These are phyloP conservation scores for Sebastiscus tertius DNA, from an alignment of 2,797 vertebrate species.

Conservation along the genomic window DNA sequence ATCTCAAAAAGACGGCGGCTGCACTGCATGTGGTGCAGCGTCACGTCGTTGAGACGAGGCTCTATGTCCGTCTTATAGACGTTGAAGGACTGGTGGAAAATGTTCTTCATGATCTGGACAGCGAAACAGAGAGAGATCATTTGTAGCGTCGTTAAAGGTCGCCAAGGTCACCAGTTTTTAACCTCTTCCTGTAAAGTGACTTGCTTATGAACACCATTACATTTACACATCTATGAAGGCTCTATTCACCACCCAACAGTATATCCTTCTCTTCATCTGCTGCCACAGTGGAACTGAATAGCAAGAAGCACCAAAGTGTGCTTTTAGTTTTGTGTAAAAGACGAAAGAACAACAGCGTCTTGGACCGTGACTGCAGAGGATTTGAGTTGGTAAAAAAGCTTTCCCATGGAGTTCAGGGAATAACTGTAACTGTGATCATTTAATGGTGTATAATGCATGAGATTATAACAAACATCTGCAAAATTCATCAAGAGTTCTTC, in stretches of 20 bases:
- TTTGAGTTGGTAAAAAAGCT: background rate
- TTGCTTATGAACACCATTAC: background rate
- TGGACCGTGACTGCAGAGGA: background rate
- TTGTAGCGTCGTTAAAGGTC: background rate
- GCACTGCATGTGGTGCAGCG: slow-evolving; percentile 81
- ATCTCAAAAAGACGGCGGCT: slow-evolving; percentile 86
- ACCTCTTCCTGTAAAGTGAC: background rate
- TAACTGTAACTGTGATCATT: background rate
- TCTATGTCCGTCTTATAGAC: slow-evolving; percentile 86
- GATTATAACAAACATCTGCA: background rate
- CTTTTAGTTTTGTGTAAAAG: background rate
- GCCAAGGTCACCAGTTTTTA: background rate
- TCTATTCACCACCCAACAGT: background rate
- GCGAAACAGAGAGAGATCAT: background rate
- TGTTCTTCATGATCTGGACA: slow-evolving; percentile 85
- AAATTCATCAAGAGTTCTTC: background rate
- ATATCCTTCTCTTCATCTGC: background rate
- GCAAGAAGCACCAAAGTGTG: background rate
- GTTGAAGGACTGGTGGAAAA: slow-evolving; percentile 86
- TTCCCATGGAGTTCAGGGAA: background rate
- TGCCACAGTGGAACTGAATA: background rate
- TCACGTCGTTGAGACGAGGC: slow-evolving; percentile 79
- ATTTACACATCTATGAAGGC: background rate
- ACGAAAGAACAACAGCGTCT: background rate
- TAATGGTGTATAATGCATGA: background rate